These are phyloP conservation scores for Tenebrio molitor DNA, from an alignment of 1,140 invertebrate species.

Conservation along the genomic window DNA sequence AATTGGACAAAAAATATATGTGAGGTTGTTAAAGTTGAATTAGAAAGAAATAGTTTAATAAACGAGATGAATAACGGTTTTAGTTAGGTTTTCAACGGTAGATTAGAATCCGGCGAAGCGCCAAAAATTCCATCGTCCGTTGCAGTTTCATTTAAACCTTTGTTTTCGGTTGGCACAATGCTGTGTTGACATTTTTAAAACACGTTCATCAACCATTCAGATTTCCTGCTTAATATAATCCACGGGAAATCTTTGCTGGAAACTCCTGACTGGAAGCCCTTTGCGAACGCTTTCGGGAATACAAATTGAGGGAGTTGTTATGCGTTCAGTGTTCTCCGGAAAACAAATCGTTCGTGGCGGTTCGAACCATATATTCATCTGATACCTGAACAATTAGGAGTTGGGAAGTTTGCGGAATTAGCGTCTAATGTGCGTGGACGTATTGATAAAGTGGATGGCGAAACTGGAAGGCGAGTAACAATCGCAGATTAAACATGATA, in stretches of 20 bases:
- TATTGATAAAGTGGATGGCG: slow-evolving; percentile 22
- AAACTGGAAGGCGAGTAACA: slow-evolving; percentile 11
- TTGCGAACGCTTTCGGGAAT: slow-evolving; percentile 1
- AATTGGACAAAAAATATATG: too few relatives aligned
- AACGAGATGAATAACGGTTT: too few relatives aligned
- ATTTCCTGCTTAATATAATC: neutral
- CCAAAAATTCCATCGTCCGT: neutral
- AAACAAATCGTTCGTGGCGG: neutral
- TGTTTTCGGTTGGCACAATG: slow-evolving; percentile 1
- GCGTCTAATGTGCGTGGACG: slow-evolving; percentile 30
- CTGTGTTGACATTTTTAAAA: neutral
- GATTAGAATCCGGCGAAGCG: neutral
- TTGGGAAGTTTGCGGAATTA: slow-evolving; percentile 20
- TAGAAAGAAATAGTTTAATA: too few relatives aligned
- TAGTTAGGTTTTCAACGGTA: too few relatives aligned
- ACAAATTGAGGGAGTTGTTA: neutral
- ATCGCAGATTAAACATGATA: slow-evolving; percentile 38
- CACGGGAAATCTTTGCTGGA: neutral
- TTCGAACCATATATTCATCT: neutral
- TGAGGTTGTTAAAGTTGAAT: too few relatives aligned
- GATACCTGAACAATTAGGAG: slow-evolving; percentile 5
- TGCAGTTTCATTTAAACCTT: neutral
- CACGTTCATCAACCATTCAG: neutral
- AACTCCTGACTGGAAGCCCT: too few relatives aligned
- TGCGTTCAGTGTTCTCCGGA: neutral